These are phyloP conservation scores for Leptinotarsa peninsularis DNA, from an alignment of 2,888 invertebrate genomes.

Conservation along the genomic window DNA sequence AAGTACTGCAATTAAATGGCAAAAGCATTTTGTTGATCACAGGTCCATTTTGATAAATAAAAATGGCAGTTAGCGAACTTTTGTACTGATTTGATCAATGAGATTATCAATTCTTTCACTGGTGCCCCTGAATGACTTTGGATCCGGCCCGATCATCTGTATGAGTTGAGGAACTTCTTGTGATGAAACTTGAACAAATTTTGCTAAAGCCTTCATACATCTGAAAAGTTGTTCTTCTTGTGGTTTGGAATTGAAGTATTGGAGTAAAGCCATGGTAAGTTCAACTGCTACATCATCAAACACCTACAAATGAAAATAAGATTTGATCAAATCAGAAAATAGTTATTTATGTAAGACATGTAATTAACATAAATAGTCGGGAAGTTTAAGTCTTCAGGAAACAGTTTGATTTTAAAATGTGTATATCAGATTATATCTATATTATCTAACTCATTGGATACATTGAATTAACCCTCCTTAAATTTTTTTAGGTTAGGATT, in stretches of 20 bases:
- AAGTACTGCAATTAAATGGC: not conserved
- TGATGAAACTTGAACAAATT: conserved; percentile 79
- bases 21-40: not conserved
- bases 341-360: not conserved
- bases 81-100: conserved; percentile 74
- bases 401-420: not conserved
- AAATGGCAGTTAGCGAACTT: conserved; percentile 33
- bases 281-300: conserved; percentile 95
- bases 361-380: not conserved
- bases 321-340: not conserved
- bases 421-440: too few relatives aligned
- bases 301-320: conserved; percentile 72
- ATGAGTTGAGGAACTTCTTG: conserved; percentile 90
- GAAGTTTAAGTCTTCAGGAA: not conserved
- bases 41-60: not conserved
- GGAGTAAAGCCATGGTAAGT: conserved; percentile 89
- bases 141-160: conserved; percentile 91
- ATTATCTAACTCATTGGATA: too few relatives aligned
- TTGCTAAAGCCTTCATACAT: conserved; percentile 81
- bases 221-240: conserved; percentile 86
- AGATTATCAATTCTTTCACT: conserved; percentile 85
- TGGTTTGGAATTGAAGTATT: conserved; percentile 86
- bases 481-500: too few relatives aligned
- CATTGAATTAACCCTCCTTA: too few relatives aligned
- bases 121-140: conserved; percentile 83